Conservation (phyloP, 2,888 invertebrate genomes). For the Ichneumoninae sp. region DNA sequence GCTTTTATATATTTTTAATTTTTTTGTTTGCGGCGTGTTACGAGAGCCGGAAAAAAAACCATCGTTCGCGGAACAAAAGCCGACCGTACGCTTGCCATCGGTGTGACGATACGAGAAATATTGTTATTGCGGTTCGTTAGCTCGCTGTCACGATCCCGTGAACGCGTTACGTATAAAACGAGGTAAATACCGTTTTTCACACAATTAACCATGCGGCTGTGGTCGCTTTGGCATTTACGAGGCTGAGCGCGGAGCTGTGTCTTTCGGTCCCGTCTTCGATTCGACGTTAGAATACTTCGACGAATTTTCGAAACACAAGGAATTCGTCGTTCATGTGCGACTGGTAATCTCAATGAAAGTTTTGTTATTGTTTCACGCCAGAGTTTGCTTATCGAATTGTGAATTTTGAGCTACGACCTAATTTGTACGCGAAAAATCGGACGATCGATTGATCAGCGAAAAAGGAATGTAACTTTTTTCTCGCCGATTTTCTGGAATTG, state of each 20-base stretch:
- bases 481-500: neutral
- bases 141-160: neutral
- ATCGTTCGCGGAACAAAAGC: neutral
- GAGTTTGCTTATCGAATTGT: neutral
- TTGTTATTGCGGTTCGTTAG: neutral
- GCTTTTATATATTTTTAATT: neutral
- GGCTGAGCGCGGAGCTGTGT: slow-evolving; percentile 20
- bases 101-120: neutral
- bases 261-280: neutral
- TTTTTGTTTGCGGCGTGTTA: neutral
- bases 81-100: neutral
- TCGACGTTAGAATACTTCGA: neutral
- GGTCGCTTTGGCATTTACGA: slow-evolving; percentile 77
- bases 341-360: neutral
- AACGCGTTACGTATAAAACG: neutral
- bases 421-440: neutral
- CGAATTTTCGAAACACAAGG: neutral
- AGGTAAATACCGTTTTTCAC: slow-evolving; percentile 62
- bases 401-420: neutral
- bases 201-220: slow-evolving; percentile 74
- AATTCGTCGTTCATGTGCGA: neutral
- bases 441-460: neutral
- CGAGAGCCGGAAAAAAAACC: neutral
- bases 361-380: neutral
- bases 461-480: neutral